Percentiles rank a stretch among this genome's conserved stretches.
These are phyloP conservation scores for Gavia stellata DNA, from an alignment of 2,113 vertebrate genomes.

Conservation along the genomic window DNA sequence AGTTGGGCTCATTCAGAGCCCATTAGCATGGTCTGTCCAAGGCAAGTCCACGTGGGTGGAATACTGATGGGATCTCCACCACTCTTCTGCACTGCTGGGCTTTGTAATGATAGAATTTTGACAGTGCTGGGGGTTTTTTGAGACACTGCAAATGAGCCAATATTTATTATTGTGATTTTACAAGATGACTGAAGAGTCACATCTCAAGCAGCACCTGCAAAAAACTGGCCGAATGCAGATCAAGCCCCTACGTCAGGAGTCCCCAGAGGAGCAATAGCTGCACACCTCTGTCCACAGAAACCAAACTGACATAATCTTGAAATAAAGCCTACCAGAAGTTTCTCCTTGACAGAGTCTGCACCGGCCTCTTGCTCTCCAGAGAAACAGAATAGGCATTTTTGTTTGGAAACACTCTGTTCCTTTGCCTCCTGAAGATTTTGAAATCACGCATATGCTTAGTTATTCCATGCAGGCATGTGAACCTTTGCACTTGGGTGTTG, in stretches of 20 bases:
- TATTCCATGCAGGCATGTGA: background rate
- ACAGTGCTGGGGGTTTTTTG: background rate
- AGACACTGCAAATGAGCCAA: background rate
- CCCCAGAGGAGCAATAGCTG: background rate
- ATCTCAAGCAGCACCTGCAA: background rate
- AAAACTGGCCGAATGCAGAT: background rate
- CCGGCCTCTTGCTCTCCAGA: background rate
- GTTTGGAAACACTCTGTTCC: background rate
- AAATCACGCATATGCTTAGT: background rate
- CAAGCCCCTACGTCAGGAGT: rapidly evolving
- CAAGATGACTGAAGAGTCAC: background rate
- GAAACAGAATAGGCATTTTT: background rate
- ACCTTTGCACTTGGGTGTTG: constrained; percentile 7
- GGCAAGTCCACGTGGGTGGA: background rate
- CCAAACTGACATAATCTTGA: background rate
- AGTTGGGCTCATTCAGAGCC: constrained; percentile 7
- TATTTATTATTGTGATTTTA: background rate
- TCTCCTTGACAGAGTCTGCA: background rate
- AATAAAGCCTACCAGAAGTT: background rate
- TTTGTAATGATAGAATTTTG: background rate
- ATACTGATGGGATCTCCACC: background rate
- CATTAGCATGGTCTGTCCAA: background rate
- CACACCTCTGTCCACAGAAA: background rate
- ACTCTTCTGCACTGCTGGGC: background rate
- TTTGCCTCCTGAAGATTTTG: background rate